These are phyloP conservation scores for Phenacoccus solenopsis DNA, from an alignment of 1,140 invertebrate genomes.

Conservation along the genomic window DNA sequence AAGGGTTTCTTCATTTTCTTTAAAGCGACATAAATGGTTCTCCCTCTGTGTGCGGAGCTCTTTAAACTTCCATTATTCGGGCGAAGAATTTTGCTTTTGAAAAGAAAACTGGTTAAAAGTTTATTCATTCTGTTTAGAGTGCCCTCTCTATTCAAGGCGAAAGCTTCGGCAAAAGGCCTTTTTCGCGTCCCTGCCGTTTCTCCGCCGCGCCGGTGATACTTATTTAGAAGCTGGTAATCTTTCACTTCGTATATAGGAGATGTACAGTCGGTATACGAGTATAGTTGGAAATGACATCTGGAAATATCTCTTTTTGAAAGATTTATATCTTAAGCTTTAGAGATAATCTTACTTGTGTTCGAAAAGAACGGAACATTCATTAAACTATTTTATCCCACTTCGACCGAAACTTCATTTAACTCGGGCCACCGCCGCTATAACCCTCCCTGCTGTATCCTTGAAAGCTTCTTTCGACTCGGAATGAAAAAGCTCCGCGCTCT, in stretches of 20 bases:
- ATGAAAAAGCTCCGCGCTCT: too few species aligned
- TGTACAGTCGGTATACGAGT: too few species aligned
- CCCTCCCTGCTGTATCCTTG: background rate
- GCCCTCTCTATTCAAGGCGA: background rate
- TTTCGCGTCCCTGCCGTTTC: background rate
- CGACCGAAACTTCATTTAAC: background rate
- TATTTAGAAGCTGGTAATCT: conserved; percentile 15
- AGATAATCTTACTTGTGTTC: conserved; percentile 10
- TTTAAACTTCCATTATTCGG: conserved; percentile 14
- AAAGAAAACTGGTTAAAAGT: conserved; percentile 17
- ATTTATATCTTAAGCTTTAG: conserved; percentile 16
- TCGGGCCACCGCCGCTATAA: background rate
- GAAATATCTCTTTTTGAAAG: background rate
- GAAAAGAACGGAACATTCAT: conserved; percentile 6
- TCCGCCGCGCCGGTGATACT: too few species aligned
- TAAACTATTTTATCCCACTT: conserved; percentile 9
- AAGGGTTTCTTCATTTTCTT: conserved; percentile 15
- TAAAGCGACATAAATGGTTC: conserved; percentile 11
- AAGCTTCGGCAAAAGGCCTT: background rate
- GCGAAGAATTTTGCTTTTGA: conserved; percentile 6
- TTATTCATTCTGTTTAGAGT: conserved; percentile 15
- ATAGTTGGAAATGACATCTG: conserved; percentile 1
- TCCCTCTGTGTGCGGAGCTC: background rate
- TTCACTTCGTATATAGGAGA: background rate
- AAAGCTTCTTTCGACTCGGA: background rate